These are phyloP conservation scores for Aricia artaxerxes DNA, from an alignment of 2,888 invertebrate species.

Conservation along the genomic window DNA sequence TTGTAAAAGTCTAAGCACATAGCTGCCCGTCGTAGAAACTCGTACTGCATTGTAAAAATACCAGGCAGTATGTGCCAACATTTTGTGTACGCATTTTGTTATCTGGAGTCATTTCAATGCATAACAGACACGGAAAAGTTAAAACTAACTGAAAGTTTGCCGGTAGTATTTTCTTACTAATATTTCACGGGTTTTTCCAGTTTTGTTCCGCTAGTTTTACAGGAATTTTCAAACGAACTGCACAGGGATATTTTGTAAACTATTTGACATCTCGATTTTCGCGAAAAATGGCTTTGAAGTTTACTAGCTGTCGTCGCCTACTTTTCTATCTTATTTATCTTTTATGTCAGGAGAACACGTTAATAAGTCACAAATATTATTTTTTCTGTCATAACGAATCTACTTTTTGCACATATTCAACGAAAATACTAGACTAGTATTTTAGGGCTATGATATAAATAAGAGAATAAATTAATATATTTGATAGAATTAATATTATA, in stretches of 20 bases:
- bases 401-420: background rate
- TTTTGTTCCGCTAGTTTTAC: conserved; percentile 31
- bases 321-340: background rate
- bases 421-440: no score
- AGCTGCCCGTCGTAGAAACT: background rate
- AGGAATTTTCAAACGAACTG: conserved; percentile 18
- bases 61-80: conserved; percentile 19
- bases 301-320: background rate
- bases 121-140: conserved; percentile 39
- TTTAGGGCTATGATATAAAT: no score
- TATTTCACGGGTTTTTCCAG: conserved; percentile 30
- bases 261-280: conserved; percentile 5
- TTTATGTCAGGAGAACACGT: background rate
- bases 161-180: conserved; percentile 36
- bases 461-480: no score
- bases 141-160: conserved; percentile 38
- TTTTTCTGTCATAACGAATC: no score
- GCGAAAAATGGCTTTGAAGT: background rate
- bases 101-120: conserved; percentile 36
- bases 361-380: no score
- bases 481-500: no score
- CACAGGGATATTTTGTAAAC: conserved; percentile 10
- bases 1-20: background rate
- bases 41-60: background rate
- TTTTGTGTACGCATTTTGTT: conserved; percentile 30